Evolutionary conservation across 2,113 vertebrate species (phyloP).

Genomic region (Gymnogyps californianus): DNA sequence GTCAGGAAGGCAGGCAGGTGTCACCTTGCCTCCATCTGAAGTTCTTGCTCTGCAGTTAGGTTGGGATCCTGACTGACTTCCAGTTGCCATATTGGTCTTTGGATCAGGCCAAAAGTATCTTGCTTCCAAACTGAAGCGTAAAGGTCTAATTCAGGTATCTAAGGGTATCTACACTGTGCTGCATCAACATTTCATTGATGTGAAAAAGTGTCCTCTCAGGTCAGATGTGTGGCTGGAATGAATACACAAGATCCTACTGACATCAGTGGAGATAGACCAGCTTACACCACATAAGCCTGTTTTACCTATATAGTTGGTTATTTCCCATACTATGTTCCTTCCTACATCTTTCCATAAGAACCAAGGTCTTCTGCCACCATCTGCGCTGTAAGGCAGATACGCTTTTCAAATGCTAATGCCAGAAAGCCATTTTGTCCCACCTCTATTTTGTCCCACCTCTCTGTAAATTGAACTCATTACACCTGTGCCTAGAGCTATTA

Average conservation of each 20-base stretch:
- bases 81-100: not conserved
- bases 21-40: not conserved
- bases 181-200: not conserved
- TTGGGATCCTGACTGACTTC: not conserved
- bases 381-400: not conserved
- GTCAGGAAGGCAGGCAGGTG: not conserved
- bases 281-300: not conserved
- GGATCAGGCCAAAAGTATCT: not conserved
- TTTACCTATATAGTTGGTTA: not conserved
- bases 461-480: constrained; percentile 10
- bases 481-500: not conserved
- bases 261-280: not conserved
- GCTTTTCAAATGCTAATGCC: not conserved
- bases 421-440: not conserved
- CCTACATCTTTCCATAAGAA: not conserved
- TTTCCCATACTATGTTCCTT: not conserved
- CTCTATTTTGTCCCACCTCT: not conserved
- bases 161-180: not conserved
- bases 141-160: not conserved
- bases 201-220: not conserved
- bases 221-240: not conserved
- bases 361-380: not conserved
- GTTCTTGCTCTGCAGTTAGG: not conserved
- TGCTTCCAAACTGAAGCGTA: not conserved
- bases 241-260: not conserved